Base-by-base conservation (phyloP, 1,140 invertebrate genomes). In the Drosophila jambulina region DNA sequence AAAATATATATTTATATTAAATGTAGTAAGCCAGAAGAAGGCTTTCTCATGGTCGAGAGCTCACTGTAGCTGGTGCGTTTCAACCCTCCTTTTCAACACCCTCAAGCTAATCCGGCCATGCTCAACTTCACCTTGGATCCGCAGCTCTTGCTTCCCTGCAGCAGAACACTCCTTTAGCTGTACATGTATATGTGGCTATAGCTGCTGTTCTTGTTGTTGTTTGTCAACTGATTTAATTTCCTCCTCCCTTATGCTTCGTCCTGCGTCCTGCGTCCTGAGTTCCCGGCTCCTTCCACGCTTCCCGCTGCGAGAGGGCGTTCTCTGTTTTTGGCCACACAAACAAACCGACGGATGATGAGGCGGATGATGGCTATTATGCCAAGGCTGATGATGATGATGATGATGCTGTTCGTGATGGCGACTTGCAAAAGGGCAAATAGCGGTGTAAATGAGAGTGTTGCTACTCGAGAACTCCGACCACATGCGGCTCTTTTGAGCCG, bases 141-240 rank as follows among this genome's bases (percentile, higher is more conserved):
- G 40, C 36, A 49, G 60, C 49, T 56, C 25, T 75, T 29, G 57
- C 67, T 29, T 42, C 23, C 62, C 64, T 45, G 27, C 46, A 13
- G 53, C 46, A 46, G 15, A 27, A 17, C 13, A 27, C 36, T 40
- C 60, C 10, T 23, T 32, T 29, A 25, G 23, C 15, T 36, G 32
- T 2, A 17, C 4, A 36, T 64, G 25, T 23, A 19, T 34, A 43
- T 46, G n/a, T n/a, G n/a, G 58, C 58, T 42, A 46, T 59, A 49
- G 71, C 49, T 51, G 51, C 49, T 58, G 49, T 74, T 68, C 27
- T 64, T 81, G 79, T 58, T 84, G 78, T 78, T 80, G 63, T 82
- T 87, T 88, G 84, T 84, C 84, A 88, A 88, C 85, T 88, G 84
- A 88, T 88, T 88, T 90, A 90, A 88, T 90, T 88, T 88, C 70